Conservation (phyloP, 1,140 invertebrate species). For the Metaphire vulgaris region DNA sequence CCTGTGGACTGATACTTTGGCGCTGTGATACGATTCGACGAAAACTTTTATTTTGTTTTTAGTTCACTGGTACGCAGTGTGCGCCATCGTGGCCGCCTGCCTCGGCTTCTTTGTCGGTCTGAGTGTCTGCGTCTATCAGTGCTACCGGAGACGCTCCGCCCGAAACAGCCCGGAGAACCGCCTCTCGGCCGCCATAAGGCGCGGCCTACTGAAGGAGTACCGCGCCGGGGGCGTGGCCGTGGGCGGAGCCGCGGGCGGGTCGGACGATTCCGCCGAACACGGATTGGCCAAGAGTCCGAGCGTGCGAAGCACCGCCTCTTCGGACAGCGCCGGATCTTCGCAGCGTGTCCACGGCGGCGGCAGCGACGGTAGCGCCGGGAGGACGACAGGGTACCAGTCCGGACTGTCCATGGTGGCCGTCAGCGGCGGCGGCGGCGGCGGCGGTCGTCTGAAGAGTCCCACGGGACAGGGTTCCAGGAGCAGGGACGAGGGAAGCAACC, state of each 20-base stretch:
- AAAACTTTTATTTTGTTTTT: background rate
- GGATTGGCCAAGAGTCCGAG: background rate
- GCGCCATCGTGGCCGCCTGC: constrained; percentile 38
- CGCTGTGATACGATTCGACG: no score
- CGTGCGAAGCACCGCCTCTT: background rate
- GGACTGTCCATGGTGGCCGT: background rate
- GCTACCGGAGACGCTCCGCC: constrained; percentile 39
- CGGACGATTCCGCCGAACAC: background rate
- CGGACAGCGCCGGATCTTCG: background rate
- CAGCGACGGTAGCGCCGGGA: background rate
- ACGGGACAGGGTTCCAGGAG: background rate
- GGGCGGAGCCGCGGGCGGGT: background rate
- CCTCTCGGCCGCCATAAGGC: constrained; percentile 48
- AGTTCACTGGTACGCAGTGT: constrained; percentile 32
- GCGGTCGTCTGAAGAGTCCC: background rate
- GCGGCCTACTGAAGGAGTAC: constrained; percentile 35
- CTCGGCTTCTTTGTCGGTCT: constrained; percentile 38
- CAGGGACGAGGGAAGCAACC: constrained; percentile 1
- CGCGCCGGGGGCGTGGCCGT: background rate
- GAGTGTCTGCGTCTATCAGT: constrained; percentile 41
- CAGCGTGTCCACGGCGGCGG: background rate
- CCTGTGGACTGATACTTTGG: no score
- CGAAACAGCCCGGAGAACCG: constrained; percentile 42
- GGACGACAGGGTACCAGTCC: background rate
- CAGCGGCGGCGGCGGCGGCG: background rate